A percentile compares a stretch with the other conserved stretches of the same genome.
Conservation (phyloP, 2,888 invertebrate species). For the Mechanitis mazaeus region DNA sequence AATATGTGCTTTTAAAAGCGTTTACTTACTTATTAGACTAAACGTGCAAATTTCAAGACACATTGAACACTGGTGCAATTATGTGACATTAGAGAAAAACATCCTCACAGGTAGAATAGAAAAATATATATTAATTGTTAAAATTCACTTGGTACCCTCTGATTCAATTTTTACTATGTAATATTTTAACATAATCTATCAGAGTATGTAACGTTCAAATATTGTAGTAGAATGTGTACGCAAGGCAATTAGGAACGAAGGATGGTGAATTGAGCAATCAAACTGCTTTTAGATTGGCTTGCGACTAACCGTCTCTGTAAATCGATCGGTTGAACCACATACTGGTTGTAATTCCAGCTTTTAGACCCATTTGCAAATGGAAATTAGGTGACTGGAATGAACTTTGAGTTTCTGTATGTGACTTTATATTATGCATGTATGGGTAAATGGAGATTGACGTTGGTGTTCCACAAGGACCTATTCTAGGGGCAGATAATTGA, state of each 20-base stretch:
- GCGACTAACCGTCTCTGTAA: conserved; percentile 43
- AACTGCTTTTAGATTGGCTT: conserved; percentile 54
- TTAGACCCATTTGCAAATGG: conserved; percentile 64
- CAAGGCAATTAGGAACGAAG: conserved; percentile 36
- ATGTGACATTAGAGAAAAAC: too few species aligned
- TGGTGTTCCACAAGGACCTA: conserved; percentile 6
- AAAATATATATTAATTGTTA: too few species aligned
- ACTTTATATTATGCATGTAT: conserved; percentile 11
- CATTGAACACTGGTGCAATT: too few species aligned
- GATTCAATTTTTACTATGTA: too few species aligned
- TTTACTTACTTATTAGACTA: too few species aligned
- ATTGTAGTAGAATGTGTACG: conserved; percentile 12
- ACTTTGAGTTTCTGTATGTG: conserved; percentile 12
- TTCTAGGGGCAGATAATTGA: not conserved
- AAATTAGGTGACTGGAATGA: conserved; percentile 47
- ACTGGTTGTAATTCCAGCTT: conserved; percentile 61
- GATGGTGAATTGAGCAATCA: conserved; percentile 37
- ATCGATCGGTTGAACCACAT: conserved; percentile 44
- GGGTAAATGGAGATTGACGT: conserved; percentile 13
- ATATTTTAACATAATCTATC: too few species aligned
- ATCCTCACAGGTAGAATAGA: too few species aligned
- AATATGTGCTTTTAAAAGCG: too few species aligned
- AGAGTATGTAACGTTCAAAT: not conserved
- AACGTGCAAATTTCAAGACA: too few species aligned
- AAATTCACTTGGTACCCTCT: too few species aligned